phyloP scores from a whole-genome alignment of 2,113 vertebrate species.

The Haemorhous mexicanus region DNA sequence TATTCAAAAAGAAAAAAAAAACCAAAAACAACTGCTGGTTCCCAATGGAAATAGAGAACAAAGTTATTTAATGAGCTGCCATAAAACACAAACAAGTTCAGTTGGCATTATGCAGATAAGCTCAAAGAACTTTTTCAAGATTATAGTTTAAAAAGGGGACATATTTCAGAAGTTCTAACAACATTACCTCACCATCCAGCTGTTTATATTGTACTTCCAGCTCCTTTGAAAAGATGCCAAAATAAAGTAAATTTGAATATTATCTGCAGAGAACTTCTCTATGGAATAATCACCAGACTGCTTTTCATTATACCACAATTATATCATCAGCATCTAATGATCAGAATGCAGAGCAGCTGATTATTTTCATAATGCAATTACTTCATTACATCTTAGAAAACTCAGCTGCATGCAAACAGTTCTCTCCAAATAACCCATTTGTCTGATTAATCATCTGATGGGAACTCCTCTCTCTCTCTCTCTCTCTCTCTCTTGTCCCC shows the following conservation, averaged over 20 bases:
- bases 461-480: background rate
- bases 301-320: conserved; percentile 68
- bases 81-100: background rate
- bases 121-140: conserved; percentile 8
- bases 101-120: background rate
- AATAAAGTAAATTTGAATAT: conserved; percentile 61
- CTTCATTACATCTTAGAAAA: conserved; percentile 36
- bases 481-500: background rate
- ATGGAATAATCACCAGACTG: conserved; percentile 61
- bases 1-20: background rate
- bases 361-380: conserved; percentile 64
- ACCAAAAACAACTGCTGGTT: background rate
- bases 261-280: conserved; percentile 42
- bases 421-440: conserved; percentile 23
- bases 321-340: conserved; percentile 64
- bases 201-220: conserved; percentile 40
- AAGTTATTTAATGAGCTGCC: conserved; percentile 25
- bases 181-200: conserved; percentile 45
- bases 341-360: conserved; percentile 57
- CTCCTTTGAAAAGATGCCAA: conserved; percentile 49
- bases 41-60: background rate
- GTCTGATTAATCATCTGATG: background rate
- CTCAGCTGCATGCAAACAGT: conserved; percentile 22
- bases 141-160: background rate
- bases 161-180: conserved; percentile 16